phyloP scores from a whole-genome alignment of 2,888 invertebrate genomes.

The Acleris sparsana region DNA sequence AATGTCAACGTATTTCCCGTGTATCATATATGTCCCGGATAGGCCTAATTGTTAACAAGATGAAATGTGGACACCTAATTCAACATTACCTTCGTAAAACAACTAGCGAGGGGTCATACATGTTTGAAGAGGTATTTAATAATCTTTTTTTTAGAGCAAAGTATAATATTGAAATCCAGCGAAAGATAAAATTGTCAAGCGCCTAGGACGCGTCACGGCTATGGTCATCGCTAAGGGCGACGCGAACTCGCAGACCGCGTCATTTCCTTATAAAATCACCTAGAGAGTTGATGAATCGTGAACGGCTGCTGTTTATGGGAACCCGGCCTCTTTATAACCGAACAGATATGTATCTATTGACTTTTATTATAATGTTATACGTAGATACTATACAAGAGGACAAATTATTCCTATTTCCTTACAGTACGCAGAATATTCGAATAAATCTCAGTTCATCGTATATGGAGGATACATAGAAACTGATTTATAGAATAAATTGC shows the following conservation, averaged over 20 bases:
- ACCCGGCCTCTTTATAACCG: constrained; percentile 16
- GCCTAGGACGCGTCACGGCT: constrained; percentile 16
- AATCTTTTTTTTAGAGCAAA: constrained; percentile 13
- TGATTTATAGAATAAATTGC: constrained; percentile 23
- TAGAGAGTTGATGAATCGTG: constrained; percentile 29
- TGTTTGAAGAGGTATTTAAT: constrained; percentile 7
- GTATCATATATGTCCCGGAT: too few relatives aligned
- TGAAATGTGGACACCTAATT: too few relatives aligned
- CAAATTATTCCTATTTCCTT: constrained; percentile 18
- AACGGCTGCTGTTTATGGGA: constrained; percentile 28
- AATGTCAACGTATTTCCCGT: too few relatives aligned
- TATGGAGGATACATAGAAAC: constrained; percentile 3
- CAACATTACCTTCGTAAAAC: too few relatives aligned
- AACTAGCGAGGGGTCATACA: background rate
- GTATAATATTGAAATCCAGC: background rate
- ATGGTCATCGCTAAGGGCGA: constrained; percentile 21
- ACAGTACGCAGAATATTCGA: constrained; percentile 8
- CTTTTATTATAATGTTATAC: constrained; percentile 20
- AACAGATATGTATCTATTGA: constrained; percentile 28
- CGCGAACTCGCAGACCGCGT: constrained; percentile 17
- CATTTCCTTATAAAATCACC: constrained; percentile 18
- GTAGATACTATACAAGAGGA: constrained; percentile 3
- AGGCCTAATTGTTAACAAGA: too few relatives aligned
- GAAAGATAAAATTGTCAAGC: constrained; percentile 13
- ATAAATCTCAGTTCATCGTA: constrained; percentile 12